Evolutionary conservation across 2,888 invertebrate species (phyloP), one percentile per base, ranked within the genome.

Genomic region (Torymus texanus): DNA sequence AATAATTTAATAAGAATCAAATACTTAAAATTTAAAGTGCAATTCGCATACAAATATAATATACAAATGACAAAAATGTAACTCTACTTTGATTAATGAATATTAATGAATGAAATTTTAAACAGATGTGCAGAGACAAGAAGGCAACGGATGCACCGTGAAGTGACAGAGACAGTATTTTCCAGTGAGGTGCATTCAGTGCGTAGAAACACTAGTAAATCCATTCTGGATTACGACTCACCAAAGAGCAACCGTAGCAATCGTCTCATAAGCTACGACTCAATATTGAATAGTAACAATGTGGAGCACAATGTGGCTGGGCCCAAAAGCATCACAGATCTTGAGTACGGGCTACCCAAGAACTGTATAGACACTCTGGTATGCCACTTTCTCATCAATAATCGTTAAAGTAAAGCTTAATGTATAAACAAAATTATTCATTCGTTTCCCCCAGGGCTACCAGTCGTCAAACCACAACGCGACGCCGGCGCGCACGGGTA

Each of bases 101-200:
- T 79, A 58, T 65, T 71, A 53, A 13, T 12, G 11, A 59, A 53
- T 13, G 77, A 24, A 67, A 63, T 66, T 65, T 67, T 62, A 80
- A 87, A 55, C 81, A 91, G 91, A 84, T 91, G 90, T 78, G 89
- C 90, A 51, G 91, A 91, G 78, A 86, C 88, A 41, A 90, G 90
- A 83, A 91, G 88, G 82, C 90, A 90, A 75, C 88, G 91, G 83
- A 87, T 89, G 61, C 91, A 92, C 82, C 91, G 92, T 72, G 93
- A 93, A 87, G 92, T 93, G 82, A 93, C 93, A 29, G 93, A 93
- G 86, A 93, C 93, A 14, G 92, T 93, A 82, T 93, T 93, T 87
- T 92, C 93, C 29, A 92, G 93, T 50, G 93, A 93, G 87, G 92
- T 93, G 76, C 92, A 92, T 85, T 93, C 93, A 50, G 92, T 93